These are phyloP conservation scores for Meta bourneti DNA, from an alignment of 2,888 invertebrate species.

Conservation along the genomic window DNA sequence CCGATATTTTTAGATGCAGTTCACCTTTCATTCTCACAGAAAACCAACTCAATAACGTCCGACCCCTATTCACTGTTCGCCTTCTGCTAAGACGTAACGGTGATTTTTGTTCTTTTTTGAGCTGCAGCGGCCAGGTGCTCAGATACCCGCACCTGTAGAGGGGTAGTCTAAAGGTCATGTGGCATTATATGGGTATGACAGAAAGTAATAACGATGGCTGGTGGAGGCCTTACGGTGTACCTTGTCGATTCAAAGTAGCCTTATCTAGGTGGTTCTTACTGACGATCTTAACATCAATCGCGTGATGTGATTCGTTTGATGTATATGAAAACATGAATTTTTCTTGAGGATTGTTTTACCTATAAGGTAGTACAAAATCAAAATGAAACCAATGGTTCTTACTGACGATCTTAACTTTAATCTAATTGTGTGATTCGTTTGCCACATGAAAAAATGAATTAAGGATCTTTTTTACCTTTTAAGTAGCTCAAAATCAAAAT, in stretches of 20 bases:
- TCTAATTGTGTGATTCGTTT: no score
- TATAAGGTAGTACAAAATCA: no score
- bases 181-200: slow-evolving; percentile 47
- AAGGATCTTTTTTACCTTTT: no score
- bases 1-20: neutral
- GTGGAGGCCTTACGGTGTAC: slow-evolving; percentile 10
- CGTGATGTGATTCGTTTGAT: neutral
- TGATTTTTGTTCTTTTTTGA: slow-evolving; percentile 35
- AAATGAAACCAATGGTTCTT: neutral
- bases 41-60: neutral
- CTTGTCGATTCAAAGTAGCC: neutral
- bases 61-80: slow-evolving; percentile 31
- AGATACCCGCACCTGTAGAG: slow-evolving; percentile 60
- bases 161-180: slow-evolving; percentile 65
- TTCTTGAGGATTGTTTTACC: neutral
- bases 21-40: neutral
- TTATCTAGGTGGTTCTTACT: neutral
- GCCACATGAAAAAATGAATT: neutral
- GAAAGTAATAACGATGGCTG: slow-evolving; percentile 31
- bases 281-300: neutral
- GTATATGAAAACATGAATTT: neutral
- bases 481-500: no score
- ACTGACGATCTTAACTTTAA: no score
- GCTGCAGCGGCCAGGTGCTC: slow-evolving; percentile 64
- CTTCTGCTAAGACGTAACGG: slow-evolving; percentile 54